These are phyloP conservation scores for Oopsacas minuta DNA, from an alignment of 37 sponge, comb jelly and placozoan genomes.

Conservation along the genomic window DNA sequence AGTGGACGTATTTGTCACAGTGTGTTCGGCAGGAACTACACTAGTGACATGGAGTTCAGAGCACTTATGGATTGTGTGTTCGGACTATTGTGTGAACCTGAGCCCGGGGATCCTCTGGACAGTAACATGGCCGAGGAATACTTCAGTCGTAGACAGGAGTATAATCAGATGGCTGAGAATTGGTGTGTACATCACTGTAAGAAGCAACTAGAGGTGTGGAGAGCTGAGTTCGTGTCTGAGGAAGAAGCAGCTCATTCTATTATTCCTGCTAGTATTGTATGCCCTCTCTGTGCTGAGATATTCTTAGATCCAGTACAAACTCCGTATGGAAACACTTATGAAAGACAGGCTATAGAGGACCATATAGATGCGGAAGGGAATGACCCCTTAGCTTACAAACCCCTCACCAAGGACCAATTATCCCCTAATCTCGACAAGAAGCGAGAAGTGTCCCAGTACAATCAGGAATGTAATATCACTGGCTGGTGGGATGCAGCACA, in stretches of 20 bases:
- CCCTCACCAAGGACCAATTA: slow-evolving; percentile 23
- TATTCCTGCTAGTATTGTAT: neutral
- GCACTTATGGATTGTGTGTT: slow-evolving; percentile 3
- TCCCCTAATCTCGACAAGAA: neutral
- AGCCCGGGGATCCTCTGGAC: slow-evolving; percentile 11
- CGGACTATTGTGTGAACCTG: neutral
- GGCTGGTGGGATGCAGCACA: slow-evolving; percentile 11
- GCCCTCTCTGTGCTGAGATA: slow-evolving; percentile 6
- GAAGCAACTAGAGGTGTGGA: slow-evolving; percentile 20
- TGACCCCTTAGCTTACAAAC: slow-evolving; percentile 13
- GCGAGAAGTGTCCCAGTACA: neutral
- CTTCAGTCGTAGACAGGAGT: neutral
- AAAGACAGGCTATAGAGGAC: slow-evolving; percentile 19
- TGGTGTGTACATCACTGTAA: neutral
- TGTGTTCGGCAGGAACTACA: slow-evolving; percentile 19
- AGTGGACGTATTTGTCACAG: slow-evolving; percentile 19
- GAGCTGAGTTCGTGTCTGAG: slow-evolving; percentile 14
- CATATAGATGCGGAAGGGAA: neutral
- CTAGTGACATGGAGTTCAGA: slow-evolving; percentile 11
- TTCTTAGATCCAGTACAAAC: slow-evolving; percentile 20
- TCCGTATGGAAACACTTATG: slow-evolving; percentile 27
- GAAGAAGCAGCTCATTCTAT: neutral
- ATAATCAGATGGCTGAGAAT: neutral
- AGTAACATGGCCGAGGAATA: slow-evolving; percentile 26
- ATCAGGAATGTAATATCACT: neutral